A percentile compares a stretch with the other conserved stretches of the same genome.
These are phyloP conservation scores for Cremastobaeus sp. DNA, from an alignment of 2,888 invertebrate genomes.

Conservation along the genomic window DNA sequence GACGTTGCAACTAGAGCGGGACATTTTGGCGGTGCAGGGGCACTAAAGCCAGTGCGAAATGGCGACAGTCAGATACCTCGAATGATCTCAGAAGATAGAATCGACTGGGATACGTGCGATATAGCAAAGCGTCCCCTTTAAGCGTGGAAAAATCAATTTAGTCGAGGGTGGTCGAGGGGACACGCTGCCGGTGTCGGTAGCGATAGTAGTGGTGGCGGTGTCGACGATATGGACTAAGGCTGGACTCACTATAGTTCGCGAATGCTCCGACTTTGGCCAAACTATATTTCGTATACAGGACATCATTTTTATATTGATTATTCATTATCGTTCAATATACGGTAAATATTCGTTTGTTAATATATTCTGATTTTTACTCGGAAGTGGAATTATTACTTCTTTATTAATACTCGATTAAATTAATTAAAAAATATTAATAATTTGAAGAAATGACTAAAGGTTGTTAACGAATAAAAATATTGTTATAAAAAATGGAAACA, in stretches of 20 bases:
- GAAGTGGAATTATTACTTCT: no score
- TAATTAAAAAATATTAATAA: no score
- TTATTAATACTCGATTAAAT: no score
- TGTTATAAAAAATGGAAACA: no score
- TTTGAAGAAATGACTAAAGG: no score
- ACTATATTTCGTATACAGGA: no score
- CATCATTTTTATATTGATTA: no score
- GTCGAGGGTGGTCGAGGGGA: conserved; percentile 63
- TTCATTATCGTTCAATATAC: not conserved
- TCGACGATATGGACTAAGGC: conserved; percentile 58
- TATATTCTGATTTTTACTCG: no score
- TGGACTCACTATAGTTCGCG: conserved; percentile 47
- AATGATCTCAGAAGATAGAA: conserved; percentile 50
- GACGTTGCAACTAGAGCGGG: conserved; percentile 22
- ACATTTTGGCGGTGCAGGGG: conserved; percentile 32
- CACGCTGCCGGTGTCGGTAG: conserved; percentile 60
- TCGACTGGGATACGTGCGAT: conserved; percentile 59
- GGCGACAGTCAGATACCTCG: conserved; percentile 55
- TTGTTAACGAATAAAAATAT: no score
- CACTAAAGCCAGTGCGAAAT: conserved; percentile 40
- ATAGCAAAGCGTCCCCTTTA: conserved; percentile 68
- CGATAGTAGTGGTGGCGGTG: conserved; percentile 56
- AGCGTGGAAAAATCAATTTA: conserved; percentile 71
- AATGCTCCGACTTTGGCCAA: conserved; percentile 37
- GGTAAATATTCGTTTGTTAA: no score